phyloP scores from a whole-genome alignment of 92 coral and sea anemone species.

The Porites rus region DNA sequence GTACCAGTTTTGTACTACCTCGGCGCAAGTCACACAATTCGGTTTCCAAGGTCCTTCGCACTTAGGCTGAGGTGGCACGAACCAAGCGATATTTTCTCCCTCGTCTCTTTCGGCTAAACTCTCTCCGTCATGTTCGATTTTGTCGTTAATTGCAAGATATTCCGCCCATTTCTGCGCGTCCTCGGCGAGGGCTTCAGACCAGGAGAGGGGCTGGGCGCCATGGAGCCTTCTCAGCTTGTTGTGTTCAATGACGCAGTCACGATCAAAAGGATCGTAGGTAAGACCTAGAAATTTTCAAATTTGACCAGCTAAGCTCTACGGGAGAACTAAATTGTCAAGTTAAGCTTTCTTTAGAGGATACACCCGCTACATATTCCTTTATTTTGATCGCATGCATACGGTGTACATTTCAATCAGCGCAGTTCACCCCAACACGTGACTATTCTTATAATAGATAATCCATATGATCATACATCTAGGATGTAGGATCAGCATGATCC shows the following conservation, averaged over 20 bases:
- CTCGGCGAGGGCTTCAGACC: conserved; percentile 85
- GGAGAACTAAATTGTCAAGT: no score
- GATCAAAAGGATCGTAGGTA: conserved; percentile 68
- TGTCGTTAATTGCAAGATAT: conserved; percentile 73
- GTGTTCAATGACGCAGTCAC: conserved; percentile 82
- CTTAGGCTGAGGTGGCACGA: conserved; percentile 80
- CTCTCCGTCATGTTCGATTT: conserved; percentile 74
- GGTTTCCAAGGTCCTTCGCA: conserved; percentile 64
- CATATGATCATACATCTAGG: no score
- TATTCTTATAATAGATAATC: no score
- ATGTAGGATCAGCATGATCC: no score
- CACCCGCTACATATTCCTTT: no score
- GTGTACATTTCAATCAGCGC: no score
- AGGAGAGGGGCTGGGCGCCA: conserved; percentile 77
- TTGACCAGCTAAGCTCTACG: no score
- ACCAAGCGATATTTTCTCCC: conserved; percentile 93
- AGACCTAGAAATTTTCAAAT: neutral
- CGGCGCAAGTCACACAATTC: conserved; percentile 76
- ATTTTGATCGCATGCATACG: no score
- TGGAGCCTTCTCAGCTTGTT: conserved; percentile 78
- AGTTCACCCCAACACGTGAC: no score
- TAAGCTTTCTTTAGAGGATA: no score
- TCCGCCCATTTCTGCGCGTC: conserved; percentile 94
- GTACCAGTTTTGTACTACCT: conserved; percentile 88
- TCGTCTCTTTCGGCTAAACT: conserved; percentile 62